phyloP scores from a whole-genome alignment of 1,140 invertebrate species.

The Nymphalis io region DNA sequence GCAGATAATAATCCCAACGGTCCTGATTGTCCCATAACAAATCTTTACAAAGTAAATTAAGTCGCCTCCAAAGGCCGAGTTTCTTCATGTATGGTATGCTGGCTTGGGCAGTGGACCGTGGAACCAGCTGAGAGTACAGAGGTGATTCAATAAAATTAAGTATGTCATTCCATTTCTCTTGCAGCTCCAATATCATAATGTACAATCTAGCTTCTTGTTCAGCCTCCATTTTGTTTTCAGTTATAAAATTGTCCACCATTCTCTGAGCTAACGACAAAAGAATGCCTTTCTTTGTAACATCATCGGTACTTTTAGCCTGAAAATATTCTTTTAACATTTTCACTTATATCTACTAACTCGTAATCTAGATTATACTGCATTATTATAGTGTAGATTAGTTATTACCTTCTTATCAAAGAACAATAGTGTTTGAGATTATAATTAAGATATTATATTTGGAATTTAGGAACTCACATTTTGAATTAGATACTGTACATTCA shows the following conservation, averaged over 20 bases:
- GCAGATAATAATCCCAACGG: slow-evolving; percentile 88
- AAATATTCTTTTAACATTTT: slow-evolving; percentile 30
- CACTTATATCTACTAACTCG: background rate
- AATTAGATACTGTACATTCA: background rate
- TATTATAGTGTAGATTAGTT: background rate
- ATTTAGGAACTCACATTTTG: background rate
- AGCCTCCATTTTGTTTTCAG: slow-evolving; percentile 94
- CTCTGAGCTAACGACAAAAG: slow-evolving; percentile 92
- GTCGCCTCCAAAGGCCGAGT: slow-evolving; percentile 86
- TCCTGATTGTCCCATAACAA: slow-evolving; percentile 87
- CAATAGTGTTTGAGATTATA: slow-evolving; percentile 4
- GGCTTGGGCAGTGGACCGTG: slow-evolving; percentile 83
- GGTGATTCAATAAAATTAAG: slow-evolving; percentile 89
- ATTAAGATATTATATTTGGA: background rate
- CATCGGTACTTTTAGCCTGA: slow-evolving; percentile 72
- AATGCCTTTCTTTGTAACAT: slow-evolving; percentile 82
- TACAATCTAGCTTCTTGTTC: slow-evolving; percentile 96
- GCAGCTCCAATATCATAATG: slow-evolving; percentile 93
- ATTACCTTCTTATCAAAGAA: background rate
- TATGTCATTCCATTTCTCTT: slow-evolving; percentile 91
- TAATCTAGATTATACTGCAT: background rate
- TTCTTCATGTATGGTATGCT: slow-evolving; percentile 88
- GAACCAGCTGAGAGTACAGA: slow-evolving; percentile 84
- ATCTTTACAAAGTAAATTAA: slow-evolving; percentile 86
- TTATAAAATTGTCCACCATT: slow-evolving; percentile 93